Conservation (phyloP, 2,888 invertebrate genomes). For the Meghimatium bilineatum region DNA sequence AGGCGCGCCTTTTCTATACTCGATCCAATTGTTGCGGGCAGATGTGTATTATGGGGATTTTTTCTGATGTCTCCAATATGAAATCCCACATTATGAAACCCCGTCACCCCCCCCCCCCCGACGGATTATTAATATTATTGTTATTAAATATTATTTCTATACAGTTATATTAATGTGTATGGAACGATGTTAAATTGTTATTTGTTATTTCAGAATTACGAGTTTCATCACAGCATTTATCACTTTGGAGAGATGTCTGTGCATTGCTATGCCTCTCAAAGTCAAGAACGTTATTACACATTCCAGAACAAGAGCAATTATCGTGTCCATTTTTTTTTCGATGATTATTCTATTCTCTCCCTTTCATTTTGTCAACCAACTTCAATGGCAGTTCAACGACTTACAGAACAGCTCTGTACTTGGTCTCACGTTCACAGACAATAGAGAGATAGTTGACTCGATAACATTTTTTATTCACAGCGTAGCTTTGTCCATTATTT, state of each 20-base stretch:
- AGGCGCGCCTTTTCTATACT: too few species aligned
- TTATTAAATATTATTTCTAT: too few species aligned
- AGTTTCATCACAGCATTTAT: slow-evolving; percentile 18
- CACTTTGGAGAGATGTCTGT: slow-evolving; percentile 24
- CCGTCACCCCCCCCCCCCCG: too few species aligned
- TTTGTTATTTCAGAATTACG: slow-evolving; percentile 7
- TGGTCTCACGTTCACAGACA: neutral
- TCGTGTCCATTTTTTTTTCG: neutral
- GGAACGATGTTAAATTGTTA: neutral
- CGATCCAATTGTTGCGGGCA: too few species aligned
- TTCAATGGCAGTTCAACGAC: neutral
- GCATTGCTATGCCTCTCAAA: slow-evolving; percentile 14
- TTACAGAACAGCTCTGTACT: slow-evolving; percentile 4
- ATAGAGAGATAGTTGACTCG: neutral
- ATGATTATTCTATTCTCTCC: slow-evolving; percentile 7
- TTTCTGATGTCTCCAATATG: too few species aligned
- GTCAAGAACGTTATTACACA: slow-evolving; percentile 11
- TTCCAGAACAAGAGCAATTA: slow-evolving; percentile 5
- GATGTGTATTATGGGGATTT: too few species aligned
- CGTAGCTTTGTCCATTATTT: neutral
- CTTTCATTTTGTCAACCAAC: slow-evolving; percentile 14
- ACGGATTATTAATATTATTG: too few species aligned
- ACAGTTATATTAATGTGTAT: too few species aligned
- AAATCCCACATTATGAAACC: too few species aligned
- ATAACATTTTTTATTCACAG: slow-evolving; percentile 9